Percentiles rank a stretch among this genome's conserved stretches.
phyloP scores from a whole-genome alignment of 2,888 invertebrate species.

The Pseudanteris insignis region DNA sequence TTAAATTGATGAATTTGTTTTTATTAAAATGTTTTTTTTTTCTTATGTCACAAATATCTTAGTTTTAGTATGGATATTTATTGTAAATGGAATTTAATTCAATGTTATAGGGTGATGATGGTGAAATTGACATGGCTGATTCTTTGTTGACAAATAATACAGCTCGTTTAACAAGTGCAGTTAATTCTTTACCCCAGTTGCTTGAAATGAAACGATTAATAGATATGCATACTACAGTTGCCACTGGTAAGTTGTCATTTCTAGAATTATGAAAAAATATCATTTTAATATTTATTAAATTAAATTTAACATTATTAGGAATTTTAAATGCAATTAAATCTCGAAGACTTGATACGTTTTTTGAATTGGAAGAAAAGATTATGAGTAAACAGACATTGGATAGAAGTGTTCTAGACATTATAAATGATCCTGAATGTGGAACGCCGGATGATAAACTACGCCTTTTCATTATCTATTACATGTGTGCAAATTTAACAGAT shows the following conservation, averaged over 20 bases:
- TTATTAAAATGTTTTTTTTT: no score
- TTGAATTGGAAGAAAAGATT: slow-evolving; percentile 97
- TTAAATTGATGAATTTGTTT: no score
- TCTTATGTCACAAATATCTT: no score
- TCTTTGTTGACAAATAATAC: slow-evolving; percentile 93
- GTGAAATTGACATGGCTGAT: slow-evolving; percentile 85
- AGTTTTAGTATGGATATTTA: no score
- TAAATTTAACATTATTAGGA: no score
- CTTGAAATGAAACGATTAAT: slow-evolving; percentile 97
- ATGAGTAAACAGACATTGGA: slow-evolving; percentile 88
- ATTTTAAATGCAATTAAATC: slow-evolving; percentile 87
- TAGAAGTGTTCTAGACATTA: slow-evolving; percentile 86
- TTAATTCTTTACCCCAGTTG: slow-evolving; percentile 94
- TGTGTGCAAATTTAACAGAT: slow-evolving; percentile 85
- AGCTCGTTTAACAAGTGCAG: slow-evolving; percentile 91
- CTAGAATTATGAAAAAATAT: no score
- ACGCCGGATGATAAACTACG: slow-evolving; percentile 92
- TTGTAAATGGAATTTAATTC: no score
- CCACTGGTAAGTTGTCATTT: slow-evolving; percentile 84
- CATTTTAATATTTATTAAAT: no score
- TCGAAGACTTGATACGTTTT: slow-evolving; percentile 92
- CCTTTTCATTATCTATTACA: slow-evolving; percentile 90
- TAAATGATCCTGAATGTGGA: slow-evolving; percentile 87
- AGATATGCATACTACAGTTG: slow-evolving; percentile 98
- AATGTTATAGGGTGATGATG: slow-evolving; percentile 76